Base-by-base conservation (phyloP, 2,113 vertebrate species). In the Gobius niger region DNA sequence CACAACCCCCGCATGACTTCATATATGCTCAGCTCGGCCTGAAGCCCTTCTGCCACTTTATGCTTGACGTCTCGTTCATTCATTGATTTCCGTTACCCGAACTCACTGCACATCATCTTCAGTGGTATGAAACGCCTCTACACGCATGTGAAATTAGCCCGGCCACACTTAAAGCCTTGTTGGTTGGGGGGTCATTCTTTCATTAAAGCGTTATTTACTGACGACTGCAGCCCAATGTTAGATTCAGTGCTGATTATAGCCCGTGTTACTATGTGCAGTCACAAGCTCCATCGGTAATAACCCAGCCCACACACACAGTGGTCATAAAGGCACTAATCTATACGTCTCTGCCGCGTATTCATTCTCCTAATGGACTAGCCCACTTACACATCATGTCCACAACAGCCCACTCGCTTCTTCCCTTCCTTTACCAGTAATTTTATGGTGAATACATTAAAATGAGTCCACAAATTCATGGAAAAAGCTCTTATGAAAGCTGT, bases 181-280 rank as follows among this genome's bases (percentile, higher is more conserved):
- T 82, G 70, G 63, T 81, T 80, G 70, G 77, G 82, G 73, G 82
- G 80, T 78, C 76, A 72, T 46, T 75, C 74, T 75, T 72, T 85
- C 72, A 75, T 86, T 87, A 80, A 82, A 76, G 75, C 79, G 79
- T 86, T 85, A 89, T 11, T 57, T 57, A 85, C 66, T 44, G 40
- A 85, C 82, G 86, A 86, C 75, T 84, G 83, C 73, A 70, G 74
- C 85, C 67, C 67, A 63, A 15, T 78, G 81, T 82, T 85, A 78
- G 71, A 76, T 73, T 78, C 83, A 68, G 57, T 14, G 34, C 67
- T 50, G 34, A 83, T 88, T 83, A 85, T 15, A 70, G 69, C 70
- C 65, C 19, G 34, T 49, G 79, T 73, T 79, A 53, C 69, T 76
- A 70, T 47, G 71, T 5, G 16, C 61, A 73, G 68, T 72, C 67